These are phyloP conservation scores for Cancer borealis DNA, from an alignment of 2,888 invertebrate genomes.

Conservation along the genomic window DNA sequence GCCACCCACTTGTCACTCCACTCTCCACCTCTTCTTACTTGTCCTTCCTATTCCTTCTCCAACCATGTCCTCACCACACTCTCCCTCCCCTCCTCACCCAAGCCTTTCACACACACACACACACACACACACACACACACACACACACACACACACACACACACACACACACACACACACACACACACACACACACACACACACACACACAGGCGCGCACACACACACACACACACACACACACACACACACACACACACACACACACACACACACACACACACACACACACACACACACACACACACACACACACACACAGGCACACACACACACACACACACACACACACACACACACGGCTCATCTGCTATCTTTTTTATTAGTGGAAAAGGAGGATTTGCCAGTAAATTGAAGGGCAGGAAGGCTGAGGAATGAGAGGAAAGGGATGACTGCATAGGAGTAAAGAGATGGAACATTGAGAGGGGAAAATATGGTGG, in stretches of 20 bases:
- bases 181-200: not conserved
- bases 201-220: not conserved
- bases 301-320: conserved; percentile 13
- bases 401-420: not conserved
- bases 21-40: not conserved
- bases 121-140: conserved; percentile 1
- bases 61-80: not conserved
- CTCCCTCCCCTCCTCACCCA: not conserved
- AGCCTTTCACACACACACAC: not conserved
- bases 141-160: conserved; percentile 18
- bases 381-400: not conserved
- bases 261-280: conserved; percentile 38
- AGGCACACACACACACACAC: conserved; percentile 27
- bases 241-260: not conserved
- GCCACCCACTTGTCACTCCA: not conserved
- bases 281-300: not conserved
- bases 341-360: not conserved
- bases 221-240: not conserved
- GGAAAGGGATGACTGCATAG: not conserved
- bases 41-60: not conserved
- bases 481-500: not conserved
- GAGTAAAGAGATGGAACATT: not conserved
- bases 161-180: not conserved
- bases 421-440: not conserved
- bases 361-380: not conserved